Conservation (phyloP, 2,113 vertebrate species). For the Xiphophorus hellerii region DNA sequence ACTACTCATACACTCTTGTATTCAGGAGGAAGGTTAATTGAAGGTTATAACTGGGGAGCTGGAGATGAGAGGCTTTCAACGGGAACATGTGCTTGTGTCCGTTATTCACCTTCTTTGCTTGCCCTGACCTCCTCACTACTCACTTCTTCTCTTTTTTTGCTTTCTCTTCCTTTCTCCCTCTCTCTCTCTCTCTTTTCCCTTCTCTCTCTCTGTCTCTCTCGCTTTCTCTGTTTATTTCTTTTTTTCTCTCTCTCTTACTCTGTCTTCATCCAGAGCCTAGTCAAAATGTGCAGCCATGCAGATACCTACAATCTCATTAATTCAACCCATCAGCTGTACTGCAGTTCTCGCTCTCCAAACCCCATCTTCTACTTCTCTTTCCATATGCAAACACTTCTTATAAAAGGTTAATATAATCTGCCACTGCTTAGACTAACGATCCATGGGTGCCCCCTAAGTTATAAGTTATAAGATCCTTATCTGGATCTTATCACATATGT, state of each 20-base stretch:
- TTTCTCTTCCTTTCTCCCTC: constrained; percentile 12
- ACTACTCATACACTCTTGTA: constrained; percentile 59
- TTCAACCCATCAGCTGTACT: constrained; percentile 69
- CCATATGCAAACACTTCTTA: constrained; percentile 66
- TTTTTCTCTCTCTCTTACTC: constrained; percentile 2
- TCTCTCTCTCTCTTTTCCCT: constrained; percentile 26
- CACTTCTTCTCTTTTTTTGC: constrained; percentile 24
- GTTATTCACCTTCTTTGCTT: constrained; percentile 42
- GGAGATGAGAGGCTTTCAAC: constrained; percentile 63
- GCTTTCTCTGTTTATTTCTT: constrained; percentile 14
- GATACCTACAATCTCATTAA: constrained; percentile 79
- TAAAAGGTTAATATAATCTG: constrained; percentile 80
- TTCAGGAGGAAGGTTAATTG: constrained; percentile 79
- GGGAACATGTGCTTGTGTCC: constrained; percentile 18
- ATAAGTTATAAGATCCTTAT: too few species aligned
- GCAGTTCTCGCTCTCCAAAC: constrained; percentile 38
- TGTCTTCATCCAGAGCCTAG: constrained; percentile 57
- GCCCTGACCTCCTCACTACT: constrained; percentile 50
- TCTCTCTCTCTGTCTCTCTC: constrained; percentile 9
- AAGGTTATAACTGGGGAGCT: constrained; percentile 72
- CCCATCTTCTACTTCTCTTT: constrained; percentile 9
- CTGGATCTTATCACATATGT: constrained; percentile 8
- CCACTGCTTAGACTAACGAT: constrained; percentile 67
- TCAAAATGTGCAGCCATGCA: constrained; percentile 80
- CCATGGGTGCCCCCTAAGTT: constrained; percentile 44